phyloP scores from a whole-genome alignment of 2,888 invertebrate genomes.

The Altica lythri region DNA sequence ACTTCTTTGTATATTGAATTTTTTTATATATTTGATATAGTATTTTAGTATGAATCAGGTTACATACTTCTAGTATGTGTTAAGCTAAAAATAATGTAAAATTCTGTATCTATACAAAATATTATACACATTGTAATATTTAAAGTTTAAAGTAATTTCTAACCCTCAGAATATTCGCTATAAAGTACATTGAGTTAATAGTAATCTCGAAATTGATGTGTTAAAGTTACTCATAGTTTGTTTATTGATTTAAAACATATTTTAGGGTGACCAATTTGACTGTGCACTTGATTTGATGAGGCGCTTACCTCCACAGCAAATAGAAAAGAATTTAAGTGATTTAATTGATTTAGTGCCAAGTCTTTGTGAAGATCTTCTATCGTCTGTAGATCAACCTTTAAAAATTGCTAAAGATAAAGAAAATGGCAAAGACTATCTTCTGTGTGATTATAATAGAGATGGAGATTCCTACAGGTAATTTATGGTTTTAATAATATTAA shows the following conservation, averaged over 20 bases:
- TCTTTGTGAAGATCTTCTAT: slow-evolving; percentile 94
- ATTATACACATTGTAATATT: no score
- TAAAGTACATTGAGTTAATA: background rate
- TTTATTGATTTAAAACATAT: no score
- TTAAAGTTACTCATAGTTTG: background rate
- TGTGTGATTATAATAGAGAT: slow-evolving; percentile 99
- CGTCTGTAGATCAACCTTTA: slow-evolving; percentile 67
- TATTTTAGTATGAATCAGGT: no score
- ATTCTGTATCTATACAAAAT: no score
- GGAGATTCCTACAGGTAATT: slow-evolving; percentile 81
- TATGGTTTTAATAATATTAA: slow-evolving; percentile 68
- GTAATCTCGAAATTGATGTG: background rate
- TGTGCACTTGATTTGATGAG: slow-evolving; percentile 99
- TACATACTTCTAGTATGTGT: no score
- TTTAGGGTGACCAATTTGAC: slow-evolving; percentile 94
- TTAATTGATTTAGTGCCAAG: slow-evolving; percentile 95
- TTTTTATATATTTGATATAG: background rate
- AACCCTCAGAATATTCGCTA: no score
- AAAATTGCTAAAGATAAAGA: slow-evolving; percentile 96
- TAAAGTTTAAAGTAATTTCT: no score
- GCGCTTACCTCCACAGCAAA: slow-evolving; percentile 97
- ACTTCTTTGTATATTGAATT: background rate
- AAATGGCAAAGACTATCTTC: slow-evolving; percentile 93
- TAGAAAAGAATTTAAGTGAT: slow-evolving; percentile 97
- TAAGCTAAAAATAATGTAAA: no score